Evolutionary conservation across 92 coral and sea anemone genomes (phyloP), one percentile per base, ranked within the genome.

Genomic region (Plumapathes pennacea): DNA sequence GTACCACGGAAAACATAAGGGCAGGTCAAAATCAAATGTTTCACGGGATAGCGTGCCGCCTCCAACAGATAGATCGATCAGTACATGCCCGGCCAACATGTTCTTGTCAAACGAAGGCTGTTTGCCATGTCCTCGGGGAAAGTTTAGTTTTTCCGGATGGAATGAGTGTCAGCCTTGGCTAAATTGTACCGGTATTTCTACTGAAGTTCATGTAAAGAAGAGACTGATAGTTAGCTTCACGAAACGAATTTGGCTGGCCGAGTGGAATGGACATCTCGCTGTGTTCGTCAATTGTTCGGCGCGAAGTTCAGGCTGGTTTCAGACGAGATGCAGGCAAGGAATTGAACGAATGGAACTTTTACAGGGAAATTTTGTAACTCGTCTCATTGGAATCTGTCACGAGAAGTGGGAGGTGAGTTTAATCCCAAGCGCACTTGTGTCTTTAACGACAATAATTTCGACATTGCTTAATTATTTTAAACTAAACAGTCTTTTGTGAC

Each of bases 71-170:
- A n/a, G 24, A 18, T 53, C n/a, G 30, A 1, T 5, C 3, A 2
- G 0, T 11, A 17, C 45, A n/a, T 49, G 59, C 39, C 10, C 49
- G 12, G 32, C 40, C 10, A 63, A 49, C 71, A 26, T 13, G 46
- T 28, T 34, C 5, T 1, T 21, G 13, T 4, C 58, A 37, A 19
- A 0, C 4, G 26, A 24, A 8, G 48, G 59, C 29, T 77, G 77
- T 15, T 5, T 60, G 26, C 37, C 54, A 8, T 77, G 84, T 45
- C 77, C 59, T 1, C 38, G 28, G 6, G 84, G 78, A 5, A 40
- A 64, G 31, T 77, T 77, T 36, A 60, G 84, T 36, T 53, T 77
- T 26, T 23, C 59, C 10, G 62, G 51, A 6, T 77, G 84, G 84
- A 69, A 27, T 36, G 54, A 72, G 1, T 77, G 84, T 24, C 47